Evolutionary conservation across 2,888 invertebrate genomes (phyloP), one percentile per base, ranked within the genome.

Genomic region (Petrolisthes manimaculis): DNA sequence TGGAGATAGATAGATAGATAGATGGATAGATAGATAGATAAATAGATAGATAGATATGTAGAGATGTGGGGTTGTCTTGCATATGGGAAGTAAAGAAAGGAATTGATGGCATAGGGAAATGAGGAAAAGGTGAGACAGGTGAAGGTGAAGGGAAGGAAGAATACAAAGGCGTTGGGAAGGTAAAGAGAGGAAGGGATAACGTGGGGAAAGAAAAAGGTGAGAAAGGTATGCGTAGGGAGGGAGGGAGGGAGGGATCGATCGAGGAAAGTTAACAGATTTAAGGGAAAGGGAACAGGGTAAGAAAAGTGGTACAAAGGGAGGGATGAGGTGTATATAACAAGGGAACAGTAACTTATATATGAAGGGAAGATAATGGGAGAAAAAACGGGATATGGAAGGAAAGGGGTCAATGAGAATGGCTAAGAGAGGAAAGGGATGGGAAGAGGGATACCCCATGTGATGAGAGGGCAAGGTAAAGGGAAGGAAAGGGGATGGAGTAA

Each of bases 211-310:
- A 24, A n/a, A 74, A 24, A 74, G 74, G 74, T n/a, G n/a, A 67
- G 24, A 24, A 79, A 21, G 6, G 21, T 3, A 0, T 18, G 21
- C 51, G 53, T 67, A 83, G 83, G 12, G 56, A 69, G 71, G 24
- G 51, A 83, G 83, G 54, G 83, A 14, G 67, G 51, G 37, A 83
- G 83, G 54, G 83, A 14, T 37, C n/a, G 37, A 37, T 37, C 37
- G 37, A 37, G 37, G 37, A 37, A 37, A 37, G 37, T 37, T 37
- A 78, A 51, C 78, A 69, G 6, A 14, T 51, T 14, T 21, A 37
- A 75, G 24, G 67, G 67, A 18, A 67, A 67, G 67, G 67, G 67
- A 67, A 18, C 2, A 18, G 3, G 18, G 75, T 75, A 18, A 51
- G 9, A 75, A 74, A 5, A 37, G 75, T 37, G 37, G 37, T 37